phyloP scores from a whole-genome alignment of 2,113 vertebrate genomes.

The Zosterops lateralis region DNA sequence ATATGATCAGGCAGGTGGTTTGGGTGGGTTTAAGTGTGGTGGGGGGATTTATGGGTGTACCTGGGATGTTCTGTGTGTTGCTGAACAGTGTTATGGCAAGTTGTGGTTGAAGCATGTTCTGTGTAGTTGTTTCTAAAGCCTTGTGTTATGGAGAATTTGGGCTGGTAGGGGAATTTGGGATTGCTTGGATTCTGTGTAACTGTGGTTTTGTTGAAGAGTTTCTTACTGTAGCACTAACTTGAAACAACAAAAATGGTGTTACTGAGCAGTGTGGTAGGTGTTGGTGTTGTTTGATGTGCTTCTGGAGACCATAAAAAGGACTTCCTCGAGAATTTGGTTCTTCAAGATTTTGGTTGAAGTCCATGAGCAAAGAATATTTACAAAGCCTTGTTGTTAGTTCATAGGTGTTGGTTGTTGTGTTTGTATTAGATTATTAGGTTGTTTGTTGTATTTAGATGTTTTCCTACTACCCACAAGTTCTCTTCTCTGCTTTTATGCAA shows the following conservation, averaged over 20 bases:
- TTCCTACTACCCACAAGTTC: neutral
- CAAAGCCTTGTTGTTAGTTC: neutral
- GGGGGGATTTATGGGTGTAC: rapidly evolving
- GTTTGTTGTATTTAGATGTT: neutral
- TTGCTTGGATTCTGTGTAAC: neutral
- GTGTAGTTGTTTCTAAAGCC: neutral
- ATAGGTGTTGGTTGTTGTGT: neutral
- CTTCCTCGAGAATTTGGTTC: neutral
- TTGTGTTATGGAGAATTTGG: rapidly evolving
- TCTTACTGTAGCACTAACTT: neutral
- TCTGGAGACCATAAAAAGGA: neutral
- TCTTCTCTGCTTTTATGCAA: neutral
- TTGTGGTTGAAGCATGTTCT: neutral
- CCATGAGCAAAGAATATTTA: neutral
- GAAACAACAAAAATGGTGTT: neutral
- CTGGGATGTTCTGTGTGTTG: rapidly evolving
- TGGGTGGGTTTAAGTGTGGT: neutral
- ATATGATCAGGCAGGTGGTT: rapidly evolving
- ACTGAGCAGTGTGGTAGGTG: neutral
- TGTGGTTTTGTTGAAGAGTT: neutral
- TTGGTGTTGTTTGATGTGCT: neutral
- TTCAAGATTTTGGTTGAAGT: neutral
- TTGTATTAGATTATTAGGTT: neutral
- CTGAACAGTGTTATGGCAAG: rapidly evolving
- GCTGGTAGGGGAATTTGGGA: neutral